Percentiles rank a stretch among this genome's conserved stretches.
Evolutionary conservation across 2,888 invertebrate genomes (phyloP).

Genomic region (Yponomeuta evonymella): DNA sequence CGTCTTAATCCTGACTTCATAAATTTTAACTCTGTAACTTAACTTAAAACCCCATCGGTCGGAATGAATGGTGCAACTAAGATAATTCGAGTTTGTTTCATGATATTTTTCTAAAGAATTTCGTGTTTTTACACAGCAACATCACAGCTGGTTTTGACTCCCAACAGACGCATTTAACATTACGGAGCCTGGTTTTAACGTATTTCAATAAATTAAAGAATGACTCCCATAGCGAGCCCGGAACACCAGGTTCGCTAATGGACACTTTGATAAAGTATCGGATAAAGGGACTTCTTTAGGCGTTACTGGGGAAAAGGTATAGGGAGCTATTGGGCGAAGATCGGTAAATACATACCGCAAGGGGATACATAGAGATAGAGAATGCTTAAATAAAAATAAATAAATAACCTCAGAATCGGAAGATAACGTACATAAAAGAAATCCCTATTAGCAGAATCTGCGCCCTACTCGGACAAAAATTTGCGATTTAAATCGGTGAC

Average conservation of each 20-base stretch:
- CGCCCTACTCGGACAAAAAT: too few relatives aligned
- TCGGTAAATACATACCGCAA: neutral
- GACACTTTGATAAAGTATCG: slow-evolving; percentile 55
- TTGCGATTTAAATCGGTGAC: too few relatives aligned
- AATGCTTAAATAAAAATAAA: too few relatives aligned
- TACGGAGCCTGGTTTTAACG: slow-evolving; percentile 33
- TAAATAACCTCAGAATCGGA: too few relatives aligned
- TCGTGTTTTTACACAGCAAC: neutral
- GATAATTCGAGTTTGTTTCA: too few relatives aligned
- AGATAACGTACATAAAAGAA: too few relatives aligned
- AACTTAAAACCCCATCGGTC: too few relatives aligned
- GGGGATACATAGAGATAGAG: neutral
- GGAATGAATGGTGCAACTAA: too few relatives aligned
- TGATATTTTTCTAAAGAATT: neutral
- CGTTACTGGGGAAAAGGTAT: neutral
- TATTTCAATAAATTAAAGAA: slow-evolving; percentile 64
- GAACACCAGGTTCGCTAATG: slow-evolving; percentile 39
- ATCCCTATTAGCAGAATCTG: too few relatives aligned
- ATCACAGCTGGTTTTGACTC: neutral
- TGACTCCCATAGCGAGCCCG: slow-evolving; percentile 42
- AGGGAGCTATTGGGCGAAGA: neutral
- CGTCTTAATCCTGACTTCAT: too few relatives aligned
- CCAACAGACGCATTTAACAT: neutral
- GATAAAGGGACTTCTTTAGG: slow-evolving; percentile 12
- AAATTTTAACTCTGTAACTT: too few relatives aligned